Conservation (phyloP, 2,888 invertebrate species). For the Linhomoeus sp. region DNA sequence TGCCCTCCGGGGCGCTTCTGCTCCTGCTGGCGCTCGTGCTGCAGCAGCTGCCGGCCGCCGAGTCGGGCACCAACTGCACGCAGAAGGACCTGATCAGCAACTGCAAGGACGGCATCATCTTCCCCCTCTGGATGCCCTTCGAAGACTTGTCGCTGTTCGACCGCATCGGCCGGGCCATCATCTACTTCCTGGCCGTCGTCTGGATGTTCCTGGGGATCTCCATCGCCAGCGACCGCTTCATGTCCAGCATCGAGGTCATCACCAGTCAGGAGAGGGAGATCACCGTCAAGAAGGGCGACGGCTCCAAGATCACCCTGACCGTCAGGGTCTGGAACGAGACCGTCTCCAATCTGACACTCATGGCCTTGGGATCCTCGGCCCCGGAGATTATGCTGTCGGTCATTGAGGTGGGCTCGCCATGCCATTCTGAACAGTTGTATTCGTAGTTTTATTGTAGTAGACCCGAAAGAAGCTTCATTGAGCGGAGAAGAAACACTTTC, state of each 20-base stretch:
- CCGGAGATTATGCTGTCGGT: slow-evolving; percentile 92
- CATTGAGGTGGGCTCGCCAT: too few relatives aligned
- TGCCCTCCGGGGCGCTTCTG: too few relatives aligned
- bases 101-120: slow-evolving; percentile 63
- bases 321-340: slow-evolving; percentile 98
- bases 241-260: slow-evolving; percentile 74
- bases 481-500: too few relatives aligned
- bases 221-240: slow-evolving; percentile 93
- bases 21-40: too few relatives aligned
- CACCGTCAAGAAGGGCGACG: slow-evolving; percentile 64
- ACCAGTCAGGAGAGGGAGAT: slow-evolving; percentile 47
- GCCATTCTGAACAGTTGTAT: slow-evolving; percentile 36
- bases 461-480: too few relatives aligned
- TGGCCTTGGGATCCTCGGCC: slow-evolving; percentile 90
- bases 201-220: slow-evolving; percentile 97
- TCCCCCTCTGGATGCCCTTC: slow-evolving; percentile 72
- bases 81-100: slow-evolving; percentile 10
- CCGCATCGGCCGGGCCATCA: slow-evolving; percentile 57
- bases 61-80: neutral
- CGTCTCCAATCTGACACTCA: slow-evolving; percentile 88
- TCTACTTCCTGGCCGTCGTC: slow-evolving; percentile 67
- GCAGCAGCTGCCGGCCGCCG: too few relatives aligned
- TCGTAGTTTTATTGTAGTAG: too few relatives aligned
- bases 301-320: slow-evolving; percentile 63
- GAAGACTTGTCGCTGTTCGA: slow-evolving; percentile 39